A percentile compares a stretch with the other conserved stretches of the same genome.
Conservation (phyloP, 2,113 vertebrate genomes). For the Eubucco bourcierii region DNA sequence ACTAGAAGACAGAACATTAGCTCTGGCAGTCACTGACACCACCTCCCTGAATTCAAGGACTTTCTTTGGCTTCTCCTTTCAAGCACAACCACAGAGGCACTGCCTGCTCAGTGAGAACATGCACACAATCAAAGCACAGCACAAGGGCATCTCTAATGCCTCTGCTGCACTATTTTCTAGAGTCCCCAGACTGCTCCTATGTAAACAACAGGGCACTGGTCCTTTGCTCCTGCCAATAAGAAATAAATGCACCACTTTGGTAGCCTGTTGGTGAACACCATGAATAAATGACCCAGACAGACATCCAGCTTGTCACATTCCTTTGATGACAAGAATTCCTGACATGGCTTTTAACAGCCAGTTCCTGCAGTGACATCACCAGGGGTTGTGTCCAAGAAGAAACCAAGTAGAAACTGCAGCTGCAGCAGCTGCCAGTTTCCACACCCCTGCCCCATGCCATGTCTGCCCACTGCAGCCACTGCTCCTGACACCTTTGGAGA, state of each 20-base stretch:
- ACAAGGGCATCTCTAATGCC: rapidly evolving
- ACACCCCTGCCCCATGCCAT: rapidly evolving
- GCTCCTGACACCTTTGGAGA: neutral
- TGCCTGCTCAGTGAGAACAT: neutral
- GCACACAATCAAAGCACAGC: rapidly evolving
- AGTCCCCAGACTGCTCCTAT: neutral
- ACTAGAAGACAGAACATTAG: neutral
- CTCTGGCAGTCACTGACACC: neutral
- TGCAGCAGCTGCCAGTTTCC: neutral
- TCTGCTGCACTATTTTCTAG: rapidly evolving
- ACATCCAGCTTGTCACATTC: neutral
- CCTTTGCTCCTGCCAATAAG: neutral
- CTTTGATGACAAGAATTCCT: neutral
- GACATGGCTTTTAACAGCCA: neutral
- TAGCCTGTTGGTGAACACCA: neutral
- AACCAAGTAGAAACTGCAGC: neutral
- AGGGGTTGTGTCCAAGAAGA: neutral
- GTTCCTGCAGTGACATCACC: neutral
- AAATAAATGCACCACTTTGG: neutral
- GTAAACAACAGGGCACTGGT: neutral
- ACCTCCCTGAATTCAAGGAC: neutral
- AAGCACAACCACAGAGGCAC: neutral
- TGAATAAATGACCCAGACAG: neutral
- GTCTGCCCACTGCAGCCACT: neutral
- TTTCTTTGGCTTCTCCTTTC: neutral